Percentiles rank a stretch among this genome's conserved stretches.
Evolutionary conservation across 1,140 invertebrate species (phyloP).

Genomic region (Drosophila willistoni): DNA sequence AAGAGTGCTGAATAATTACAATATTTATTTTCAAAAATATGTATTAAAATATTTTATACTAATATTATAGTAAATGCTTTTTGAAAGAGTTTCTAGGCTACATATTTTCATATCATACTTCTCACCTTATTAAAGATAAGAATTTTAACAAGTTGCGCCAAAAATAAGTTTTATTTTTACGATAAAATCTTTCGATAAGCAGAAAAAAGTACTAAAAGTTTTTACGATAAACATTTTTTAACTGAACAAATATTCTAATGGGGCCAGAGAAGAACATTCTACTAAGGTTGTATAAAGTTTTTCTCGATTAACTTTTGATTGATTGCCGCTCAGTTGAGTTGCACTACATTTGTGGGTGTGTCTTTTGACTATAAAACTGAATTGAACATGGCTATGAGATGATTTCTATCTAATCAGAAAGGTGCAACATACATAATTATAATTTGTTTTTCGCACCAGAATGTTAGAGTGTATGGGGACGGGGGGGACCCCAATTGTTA

Average conservation of each 20-base stretch:
- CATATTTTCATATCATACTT: background rate
- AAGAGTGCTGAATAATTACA: too few relatives aligned
- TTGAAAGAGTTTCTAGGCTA: background rate
- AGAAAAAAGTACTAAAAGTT: too few relatives aligned
- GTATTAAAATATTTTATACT: too few relatives aligned
- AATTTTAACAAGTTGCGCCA: background rate
- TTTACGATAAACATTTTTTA: background rate
- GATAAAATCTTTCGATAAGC: background rate
- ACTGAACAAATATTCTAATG: too few relatives aligned
- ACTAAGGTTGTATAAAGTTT: too few relatives aligned
- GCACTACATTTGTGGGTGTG: background rate
- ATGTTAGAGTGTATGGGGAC: slow-evolving; percentile 7
- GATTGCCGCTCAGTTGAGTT: background rate
- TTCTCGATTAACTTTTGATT: background rate
- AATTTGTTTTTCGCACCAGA: slow-evolving; percentile 31
- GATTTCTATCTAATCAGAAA: slow-evolving; percentile 48
- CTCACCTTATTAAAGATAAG: background rate
- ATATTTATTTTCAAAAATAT: too few relatives aligned
- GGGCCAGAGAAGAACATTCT: background rate
- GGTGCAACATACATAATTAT: slow-evolving; percentile 59
- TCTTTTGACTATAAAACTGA: slow-evolving; percentile 22
- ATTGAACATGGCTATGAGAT: background rate
- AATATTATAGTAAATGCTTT: too few relatives aligned
- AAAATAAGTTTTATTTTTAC: background rate
- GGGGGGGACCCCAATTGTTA: slow-evolving; percentile 17